A percentile compares a stretch with the other conserved stretches of the same genome.
Conservation (phyloP, 2,113 vertebrate species). For the Pavo muticus region DNA sequence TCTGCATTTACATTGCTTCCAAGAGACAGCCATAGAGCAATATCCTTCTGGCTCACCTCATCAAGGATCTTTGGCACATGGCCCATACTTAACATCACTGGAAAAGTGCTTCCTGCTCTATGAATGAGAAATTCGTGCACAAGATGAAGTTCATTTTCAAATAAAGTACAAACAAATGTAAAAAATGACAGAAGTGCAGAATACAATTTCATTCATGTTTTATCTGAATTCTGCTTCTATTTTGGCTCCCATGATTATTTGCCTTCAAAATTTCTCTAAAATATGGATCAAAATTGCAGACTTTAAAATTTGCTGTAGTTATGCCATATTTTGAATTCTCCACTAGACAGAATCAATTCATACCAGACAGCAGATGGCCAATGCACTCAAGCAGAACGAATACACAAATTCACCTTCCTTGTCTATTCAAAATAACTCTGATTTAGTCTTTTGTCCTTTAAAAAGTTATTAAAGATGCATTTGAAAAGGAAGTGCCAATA, state of each 20-base stretch:
- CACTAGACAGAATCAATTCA: not conserved
- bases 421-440: not conserved
- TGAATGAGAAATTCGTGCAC: not conserved
- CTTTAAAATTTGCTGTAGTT: not conserved
- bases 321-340: not conserved
- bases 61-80: not conserved
- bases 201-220: not conserved
- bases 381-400: not conserved
- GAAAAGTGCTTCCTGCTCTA: not conserved
- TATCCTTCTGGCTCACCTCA: not conserved
- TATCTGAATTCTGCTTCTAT: not conserved
- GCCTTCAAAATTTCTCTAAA: not conserved
- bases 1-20: accelerated
- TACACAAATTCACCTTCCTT: accelerated
- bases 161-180: not conserved
- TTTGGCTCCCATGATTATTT: not conserved
- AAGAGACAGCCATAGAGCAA: not conserved
- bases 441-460: not conserved
- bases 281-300: not conserved
- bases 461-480: not conserved
- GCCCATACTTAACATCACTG: not conserved
- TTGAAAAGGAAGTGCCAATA: not conserved
- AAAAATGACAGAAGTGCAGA: not conserved
- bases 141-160: not conserved
- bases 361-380: not conserved